Base-by-base conservation (phyloP, 1,140 invertebrate genomes). In the Saccostrea glomerata region DNA sequence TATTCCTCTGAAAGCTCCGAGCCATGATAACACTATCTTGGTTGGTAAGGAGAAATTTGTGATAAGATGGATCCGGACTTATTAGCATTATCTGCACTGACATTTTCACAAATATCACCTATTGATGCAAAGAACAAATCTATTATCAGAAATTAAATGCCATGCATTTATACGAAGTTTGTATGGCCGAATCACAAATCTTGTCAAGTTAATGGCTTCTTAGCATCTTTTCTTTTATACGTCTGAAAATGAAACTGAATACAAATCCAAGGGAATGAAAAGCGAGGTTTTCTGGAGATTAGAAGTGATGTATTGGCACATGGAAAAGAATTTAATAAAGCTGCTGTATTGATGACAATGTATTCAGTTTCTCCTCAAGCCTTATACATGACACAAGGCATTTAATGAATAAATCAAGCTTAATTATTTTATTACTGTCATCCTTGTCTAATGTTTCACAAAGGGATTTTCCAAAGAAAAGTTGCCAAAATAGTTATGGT, bases 1-100 rank as follows among this genome's bases (percentile, higher is more conserved):
- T 56, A 58, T 54, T 84, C 55, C 54, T 60, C 84, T 85, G 36
- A 84, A 23, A 54, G 82, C 82, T 36, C 47, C 36, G 11, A 47
- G 77, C 36, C 25, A 84, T 84, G 83, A 84, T 84, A 84, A 20
- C 54, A 20, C 36, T 85, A 85, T 85, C 84, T 36, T 54, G 54
- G 84, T 85, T 85, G 84, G 84, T 85, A 85, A 85, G 84, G 84
- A 56, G 84, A 60, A 63, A 55, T 54, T 40, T 54, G 30, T 85
- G 58, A 85, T 84, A 85, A 85, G 55, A 30, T 12, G 30, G 58
- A 85, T 56, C 25, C 23, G 30, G 30, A 85, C 30, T 60, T 58
- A 23, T 40, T 25, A 58, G 55, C 56, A 63, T 63, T 85, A 85
- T 85, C 84, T n/a, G 20, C 30, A 25, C 54, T 56, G 58, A 56